Base-by-base conservation (phyloP, 2,113 vertebrate species). In the Cyanocitta stelleri region DNA sequence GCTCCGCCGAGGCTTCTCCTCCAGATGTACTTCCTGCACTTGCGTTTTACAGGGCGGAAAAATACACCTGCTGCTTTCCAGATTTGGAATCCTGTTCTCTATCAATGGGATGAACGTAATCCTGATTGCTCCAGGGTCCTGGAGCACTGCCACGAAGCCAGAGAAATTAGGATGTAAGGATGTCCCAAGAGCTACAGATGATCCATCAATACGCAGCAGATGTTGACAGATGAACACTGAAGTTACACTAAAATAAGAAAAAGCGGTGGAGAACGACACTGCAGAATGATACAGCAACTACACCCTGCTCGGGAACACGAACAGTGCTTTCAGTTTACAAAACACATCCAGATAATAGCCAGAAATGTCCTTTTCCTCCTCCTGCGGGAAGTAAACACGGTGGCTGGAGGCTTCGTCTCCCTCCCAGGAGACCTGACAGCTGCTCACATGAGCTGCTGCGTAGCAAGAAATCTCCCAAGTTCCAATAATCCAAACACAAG, bases 1-100 rank as follows among this genome's bases (percentile, higher is more conserved):
- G 52, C 61, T 63, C 64, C 18, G 2, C 24, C 68, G 6, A 20
- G 54, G 6, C n/a, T 74, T 30, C 33, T 37, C 12, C 48, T 17
- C 71, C 6, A 0, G 0, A 1, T 1, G 3, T 0, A 3, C 39
- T 13, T 29, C 11, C 22, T 5, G 9, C 2, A 6, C 3, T 2
- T 1, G 32, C 12, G 4, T 11, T 44, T 39, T 1, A 23, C 6
- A 5, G 9, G 20, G 62, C 2, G 11, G 6, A 27, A 73, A 62
- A 61, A 37, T 22, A 9, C 1, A 75, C 8, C 44, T 7, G 21
- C 3, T 49, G 82, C 61, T 73, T 21, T 6, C 43, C 52, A 13
- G 21, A 27, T 39, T 1, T 3, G 41, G 24, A 39, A 75, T 68
- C 48, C 48, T 37, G 56, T 1, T 63, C 63, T 22, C 24, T 48